Base-by-base conservation (phyloP, 2,888 invertebrate species). In the Spodoptera exigua region DNA sequence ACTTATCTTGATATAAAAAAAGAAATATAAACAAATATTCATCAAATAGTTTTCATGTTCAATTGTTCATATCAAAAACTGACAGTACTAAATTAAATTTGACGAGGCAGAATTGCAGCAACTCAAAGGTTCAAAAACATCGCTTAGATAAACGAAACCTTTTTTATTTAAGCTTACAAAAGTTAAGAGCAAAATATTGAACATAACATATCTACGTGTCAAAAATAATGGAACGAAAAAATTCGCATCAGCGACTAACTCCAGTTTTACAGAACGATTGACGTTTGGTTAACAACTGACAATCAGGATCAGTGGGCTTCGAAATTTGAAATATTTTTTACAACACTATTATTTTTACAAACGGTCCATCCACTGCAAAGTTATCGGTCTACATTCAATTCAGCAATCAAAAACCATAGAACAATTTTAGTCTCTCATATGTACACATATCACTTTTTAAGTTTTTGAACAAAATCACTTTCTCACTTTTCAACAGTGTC, bases 291-390 rank as follows among this genome's bases (percentile, higher is more conserved):
- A 53, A 59, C 61, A 73, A 44, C 53, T 56, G 66, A 56, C 53
- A 61, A 51, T 69, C 65, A 69, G 53, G 56, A 63, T 57, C 17
- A 13, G 10, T 48, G 35, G 21, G 57, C 32, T 47, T 27, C 13
- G 57, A 48, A 63, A 66, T 74, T 80, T 80, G 62, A 76, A 60
- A 82, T 79, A 83, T 79, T 77, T 53, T 58, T 59, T 74, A 74
- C 66, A 72, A 61, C 49, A 72, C 58, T 67, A 62, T 63, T 63
- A 58, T 63, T 65, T 61, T 74, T 70, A 70, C 65, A 80, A 82
- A 81, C 65, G 72, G 74, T 40, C 39, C 36, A 34, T 69, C 61
- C 14, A 39, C 9, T 10, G 27, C 18, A 43, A 27, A 62, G 44
- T 41, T 13, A 12, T 21, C 32, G 16, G 60, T 49, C 13, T 44